phyloP scores from a whole-genome alignment of 2,888 invertebrate genomes.

The Tipula lateralis region DNA sequence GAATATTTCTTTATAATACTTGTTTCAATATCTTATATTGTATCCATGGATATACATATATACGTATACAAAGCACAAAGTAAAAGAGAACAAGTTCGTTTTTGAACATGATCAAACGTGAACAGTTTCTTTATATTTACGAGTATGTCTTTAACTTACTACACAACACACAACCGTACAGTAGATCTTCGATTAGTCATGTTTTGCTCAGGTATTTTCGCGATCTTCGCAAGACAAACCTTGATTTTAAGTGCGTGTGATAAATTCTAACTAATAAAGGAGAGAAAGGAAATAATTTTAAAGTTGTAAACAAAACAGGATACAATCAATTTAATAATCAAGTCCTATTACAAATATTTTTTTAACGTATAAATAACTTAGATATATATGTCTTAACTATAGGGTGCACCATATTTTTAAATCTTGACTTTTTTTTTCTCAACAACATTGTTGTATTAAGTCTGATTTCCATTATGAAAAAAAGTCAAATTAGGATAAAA shows the following conservation, averaged over 20 bases:
- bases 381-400: too few species aligned
- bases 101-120: constrained; percentile 19
- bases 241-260: background rate
- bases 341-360: background rate
- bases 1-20: background rate
- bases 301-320: background rate
- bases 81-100: constrained; percentile 19
- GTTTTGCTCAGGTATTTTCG: background rate
- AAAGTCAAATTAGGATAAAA: too few species aligned
- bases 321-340: background rate
- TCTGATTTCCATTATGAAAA: too few species aligned
- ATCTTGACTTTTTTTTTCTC: too few species aligned
- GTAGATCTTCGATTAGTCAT: background rate
- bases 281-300: background rate
- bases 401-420: too few species aligned
- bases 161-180: background rate
- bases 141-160: background rate
- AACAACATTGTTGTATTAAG: too few species aligned
- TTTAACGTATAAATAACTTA: background rate
- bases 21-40: background rate
- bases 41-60: background rate
- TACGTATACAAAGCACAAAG: background rate
- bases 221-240: background rate
- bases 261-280: background rate
- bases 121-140: background rate